Base-by-base conservation (phyloP, 2,113 vertebrate species). In the Plectropomus leopardus region DNA sequence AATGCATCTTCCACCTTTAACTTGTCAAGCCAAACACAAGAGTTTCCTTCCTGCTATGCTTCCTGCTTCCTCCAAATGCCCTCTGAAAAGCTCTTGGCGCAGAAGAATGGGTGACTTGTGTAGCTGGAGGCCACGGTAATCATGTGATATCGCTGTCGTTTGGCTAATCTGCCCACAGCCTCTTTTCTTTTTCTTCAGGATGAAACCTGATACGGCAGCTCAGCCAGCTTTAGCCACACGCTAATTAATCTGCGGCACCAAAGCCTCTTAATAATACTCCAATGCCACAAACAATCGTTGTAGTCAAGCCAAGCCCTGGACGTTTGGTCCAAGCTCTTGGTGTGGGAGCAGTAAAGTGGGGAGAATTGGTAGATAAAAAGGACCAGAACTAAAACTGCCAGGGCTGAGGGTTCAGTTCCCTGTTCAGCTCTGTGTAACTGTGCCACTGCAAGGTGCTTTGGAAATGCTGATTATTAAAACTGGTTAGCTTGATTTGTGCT, bases 241-340 rank as follows among this genome's bases (percentile, higher is more conserved):
- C 76, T 89, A 92, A 93, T 94, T 92, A 92, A 92, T 92, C 75
- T 47, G 67, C 34, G 0, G 66, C 66, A 70, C 71, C 68, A 86
- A 73, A 83, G 84, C 75, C 80, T 83, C 83, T 90, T 82, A 88
- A 89, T 90, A 87, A 89, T 60, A 79, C 66, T 77, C 74, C 34
- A 69, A 82, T 32, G n/a, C 76, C 72, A 55, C 83, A 77, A 81
- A 86, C 79, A 79, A 65, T 71, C 10, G 23, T 0, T 45, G 54
- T 5, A 11, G 34, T 21, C 26, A 14, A 59, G 82, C 84, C 82
- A 84, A 81, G 59, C 32, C 1, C 7, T 30, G 26, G 19, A 58
- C 15, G 64, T 84, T 65, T 58, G 61, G 36, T 54, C 65, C 54
- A 73, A 28, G 65, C 57, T 28, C 57, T 61, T 73, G 51, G 58